A percentile compares a stretch with the other conserved stretches of the same genome.
Evolutionary conservation across 2,888 invertebrate genomes (phyloP).

Genomic region (Xanthia icteritia): DNA sequence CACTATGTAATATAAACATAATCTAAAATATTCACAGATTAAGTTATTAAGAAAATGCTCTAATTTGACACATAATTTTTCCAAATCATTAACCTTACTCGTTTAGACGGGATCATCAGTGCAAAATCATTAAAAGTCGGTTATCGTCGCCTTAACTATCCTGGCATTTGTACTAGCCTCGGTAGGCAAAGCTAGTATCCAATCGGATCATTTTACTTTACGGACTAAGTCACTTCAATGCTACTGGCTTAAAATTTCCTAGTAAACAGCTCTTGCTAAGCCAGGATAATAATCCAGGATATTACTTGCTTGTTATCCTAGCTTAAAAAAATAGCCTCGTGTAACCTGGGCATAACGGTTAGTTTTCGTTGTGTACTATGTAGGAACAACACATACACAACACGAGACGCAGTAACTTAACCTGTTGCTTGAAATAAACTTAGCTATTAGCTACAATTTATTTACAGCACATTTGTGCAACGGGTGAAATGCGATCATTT

Average conservation of each 20-base stretch:
- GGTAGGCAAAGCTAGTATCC: background rate
- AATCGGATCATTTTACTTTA: background rate
- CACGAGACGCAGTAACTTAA: background rate
- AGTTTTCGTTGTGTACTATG: background rate
- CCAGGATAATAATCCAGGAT: background rate
- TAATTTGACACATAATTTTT: no score
- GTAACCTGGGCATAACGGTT: background rate
- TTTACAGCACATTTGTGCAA: background rate
- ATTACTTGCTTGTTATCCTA: background rate
- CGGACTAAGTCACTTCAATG: no score
- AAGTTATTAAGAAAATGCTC: no score
- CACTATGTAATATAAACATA: no score
- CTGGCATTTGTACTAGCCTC: background rate
- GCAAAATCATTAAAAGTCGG: no score
- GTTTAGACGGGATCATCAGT: no score
- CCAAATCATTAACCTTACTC: no score
- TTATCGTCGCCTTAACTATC: no score
- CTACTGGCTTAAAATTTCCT: background rate
- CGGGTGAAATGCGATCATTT: background rate
- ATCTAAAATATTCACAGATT: no score
- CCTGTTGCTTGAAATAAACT: constrained; percentile 1
- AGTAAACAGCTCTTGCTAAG: background rate
- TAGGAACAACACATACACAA: background rate
- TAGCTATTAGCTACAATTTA: background rate
- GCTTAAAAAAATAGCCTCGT: background rate